Evolutionary conservation across 2,113 vertebrate species (phyloP).

Genomic region (Carassius auratus): DNA sequence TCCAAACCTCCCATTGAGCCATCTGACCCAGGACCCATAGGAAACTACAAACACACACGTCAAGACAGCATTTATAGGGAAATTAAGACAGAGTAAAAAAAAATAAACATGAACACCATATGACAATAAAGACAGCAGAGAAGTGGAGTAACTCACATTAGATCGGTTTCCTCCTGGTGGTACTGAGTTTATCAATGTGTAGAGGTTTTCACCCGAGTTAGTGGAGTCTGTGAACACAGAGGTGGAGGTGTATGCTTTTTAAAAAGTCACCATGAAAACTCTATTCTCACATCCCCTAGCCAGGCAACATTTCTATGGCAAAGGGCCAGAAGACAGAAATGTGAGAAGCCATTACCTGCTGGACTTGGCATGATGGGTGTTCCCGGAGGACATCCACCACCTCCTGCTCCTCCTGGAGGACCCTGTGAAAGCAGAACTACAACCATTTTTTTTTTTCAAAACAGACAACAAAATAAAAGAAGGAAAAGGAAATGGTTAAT

Average conservation of each 20-base stretch:
- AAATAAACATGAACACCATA: not conserved
- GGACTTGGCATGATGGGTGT: slow-evolving; percentile 61
- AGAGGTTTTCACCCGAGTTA: slow-evolving; percentile 92
- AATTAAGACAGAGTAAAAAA: not conserved
- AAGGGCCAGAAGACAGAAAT: not conserved
- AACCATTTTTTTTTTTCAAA: slow-evolving; percentile 9
- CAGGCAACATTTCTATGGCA: not conserved
- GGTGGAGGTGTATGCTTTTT: not conserved
- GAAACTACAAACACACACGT: slow-evolving; percentile 76
- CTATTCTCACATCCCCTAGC: not conserved
- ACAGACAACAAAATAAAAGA: slow-evolving; percentile 47
- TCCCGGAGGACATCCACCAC: slow-evolving; percentile 57
- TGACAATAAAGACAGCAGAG: not conserved
- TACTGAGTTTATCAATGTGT: slow-evolving; percentile 90
- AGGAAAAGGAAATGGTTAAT: slow-evolving; percentile 61
- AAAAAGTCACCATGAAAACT: not conserved
- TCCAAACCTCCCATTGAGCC: slow-evolving; percentile 89
- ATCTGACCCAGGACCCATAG: slow-evolving; percentile 85
- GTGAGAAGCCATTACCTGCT: slow-evolving; percentile 48
- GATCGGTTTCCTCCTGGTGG: slow-evolving; percentile 82
- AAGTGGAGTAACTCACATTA: slow-evolving; percentile 75
- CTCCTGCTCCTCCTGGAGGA: slow-evolving; percentile 51
- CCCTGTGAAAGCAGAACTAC: slow-evolving; percentile 45
- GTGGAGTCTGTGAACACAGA: slow-evolving; percentile 70
- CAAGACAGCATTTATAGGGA: not conserved